Evolutionary conservation across 92 coral and sea anemone genomes (phyloP), one percentile per base, ranked within the genome.

Genomic region (Phymanthus crucifer): DNA sequence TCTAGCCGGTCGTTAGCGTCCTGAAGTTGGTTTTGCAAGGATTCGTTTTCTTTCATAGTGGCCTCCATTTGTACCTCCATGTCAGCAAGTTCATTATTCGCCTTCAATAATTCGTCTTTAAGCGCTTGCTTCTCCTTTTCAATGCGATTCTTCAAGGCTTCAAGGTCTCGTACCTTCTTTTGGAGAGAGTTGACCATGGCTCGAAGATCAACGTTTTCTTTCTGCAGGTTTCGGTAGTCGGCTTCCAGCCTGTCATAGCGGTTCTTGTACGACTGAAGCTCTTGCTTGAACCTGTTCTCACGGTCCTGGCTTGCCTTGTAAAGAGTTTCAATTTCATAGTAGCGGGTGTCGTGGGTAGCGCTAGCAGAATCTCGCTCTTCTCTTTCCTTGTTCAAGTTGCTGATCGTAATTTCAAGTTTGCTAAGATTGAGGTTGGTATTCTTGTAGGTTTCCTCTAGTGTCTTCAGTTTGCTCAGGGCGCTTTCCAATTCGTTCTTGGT

Each of bases 261-360:
- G 68, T 82, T 84, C 76, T 92, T 92, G 58, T 82, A 84, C 65
- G 94, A 74, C 80, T 90, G 94, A 13, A 92, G 65, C 70, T 92
- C 97, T 65, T 87, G 97, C 73, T 92, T 92, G 65, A 80, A 68
- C 36, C 97, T 87, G 85, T 88, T 90, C 71, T 90, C 97, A 48
- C 86, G 91, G 64, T 92, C 97, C 72, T 88, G 89, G 64, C 90
- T 87, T 8, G 94, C 94, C 83, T 90, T 92, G 83, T 90, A 91
- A 19, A 92, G 88, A 18, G 94, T 90, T 69, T 92, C 97, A 40
- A 92, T 92, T 80, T 92, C 92, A 54, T 87, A 79, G 78, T 92
- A 92, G 52, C 91, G 97, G 2, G 92, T 90, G 43, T 92, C 97
- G 72, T 90, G 94, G 33, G 87, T 86, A 50, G 89, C 77, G 50